Evolutionary conservation across 1,140 invertebrate species (phyloP), one percentile per base, ranked within the genome.

Genomic region (Chironomus striatipennis): DNA sequence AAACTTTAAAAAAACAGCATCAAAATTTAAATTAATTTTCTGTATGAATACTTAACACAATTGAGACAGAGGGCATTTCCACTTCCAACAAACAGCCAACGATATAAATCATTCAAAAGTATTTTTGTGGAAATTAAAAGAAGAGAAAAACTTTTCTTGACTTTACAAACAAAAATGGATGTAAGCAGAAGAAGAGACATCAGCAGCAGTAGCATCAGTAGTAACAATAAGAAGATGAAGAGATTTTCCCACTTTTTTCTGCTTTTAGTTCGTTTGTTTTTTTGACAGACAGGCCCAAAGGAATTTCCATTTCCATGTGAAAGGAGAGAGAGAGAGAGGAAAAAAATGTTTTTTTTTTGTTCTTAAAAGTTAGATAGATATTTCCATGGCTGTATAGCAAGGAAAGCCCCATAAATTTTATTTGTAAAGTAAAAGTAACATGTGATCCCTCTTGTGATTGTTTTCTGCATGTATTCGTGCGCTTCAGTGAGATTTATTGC

Each of bases 381-480:
- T 20, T 70, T 70, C 65, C 65, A 18, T 70, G n/a, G 17, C 65
- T 20, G 5, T 70, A 18, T 21, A 15, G 17, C n/a, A 18, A 70
- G 20, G 65, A 21, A 70, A 70, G 65, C 17, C 17, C 65, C 65
- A 70, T 70, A 70, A 70, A 70, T 70, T 70, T 70, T 21, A 18
- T 20, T 20, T 70, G 65, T 21, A 18, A 21, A 20, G 20, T 70
- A 70, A 70, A 18, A 21, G 17, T 20, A 70, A 70, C 65, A 70
- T 70, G 65, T 70, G 65, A 70, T 21, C 20, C 47, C 47, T 57
- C 47, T 57, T 57, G 47, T 70, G 65, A 70, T 70, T 70, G 65
- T 70, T 70, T 70, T 70, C 20, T 70, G 65, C 65, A 18, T 70
- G 65, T 70, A 21, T 70, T 70, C 20, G 65, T 70, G 65, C 9